Evolutionary conservation across 2,888 invertebrate genomes (phyloP), one percentile per base, ranked within the genome.

Genomic region (Parnassius mnemosyne): DNA sequence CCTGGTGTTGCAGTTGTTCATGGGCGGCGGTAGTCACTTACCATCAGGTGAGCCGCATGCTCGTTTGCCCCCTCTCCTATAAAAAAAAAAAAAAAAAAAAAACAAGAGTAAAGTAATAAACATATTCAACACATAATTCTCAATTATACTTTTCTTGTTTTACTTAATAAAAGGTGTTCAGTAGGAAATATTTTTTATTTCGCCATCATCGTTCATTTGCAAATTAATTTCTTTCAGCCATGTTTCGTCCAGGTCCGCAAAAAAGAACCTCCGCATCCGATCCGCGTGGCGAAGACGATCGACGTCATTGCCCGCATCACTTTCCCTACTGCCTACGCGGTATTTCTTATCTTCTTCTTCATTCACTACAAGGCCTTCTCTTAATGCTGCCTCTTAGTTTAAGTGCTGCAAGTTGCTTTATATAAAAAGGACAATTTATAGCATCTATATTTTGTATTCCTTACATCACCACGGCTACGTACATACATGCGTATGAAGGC

Each of bases 321-420:
- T 76, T 98, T 98, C 93, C 97, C 97, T 75, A 95, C 96, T 76
- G 97, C 97, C 81, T 98, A 97, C 91, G 95, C 97, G 83, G 95
- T 97, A 85, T 98, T 98, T 93, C 95, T 98, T 80, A 96, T 97
- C 86, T 97, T 97, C 93, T 98, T 98, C 94, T 98, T 98, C 93
- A 96, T 97, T 81, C 97, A 97, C 93, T 97, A 97, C 93, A 97
- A 96, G 90, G 96, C 96, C 91, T 96, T 95, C 84, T 94, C 94
- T 90, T 94, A 94, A 92, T 92, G 84, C 84, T 81, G 83, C 81
- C 83, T 78, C 71, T 65, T 65, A 62, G 64, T 64, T 64, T 65
- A 65, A 67, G 65, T 64, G 70, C 76, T 71, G 77, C 78, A 74
- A 77, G 77, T 80, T 72, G 83, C 84, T 83, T 85, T 69, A 72